These are phyloP conservation scores for Epinotia demarniana DNA, from an alignment of 2,888 invertebrate species.

Conservation along the genomic window DNA sequence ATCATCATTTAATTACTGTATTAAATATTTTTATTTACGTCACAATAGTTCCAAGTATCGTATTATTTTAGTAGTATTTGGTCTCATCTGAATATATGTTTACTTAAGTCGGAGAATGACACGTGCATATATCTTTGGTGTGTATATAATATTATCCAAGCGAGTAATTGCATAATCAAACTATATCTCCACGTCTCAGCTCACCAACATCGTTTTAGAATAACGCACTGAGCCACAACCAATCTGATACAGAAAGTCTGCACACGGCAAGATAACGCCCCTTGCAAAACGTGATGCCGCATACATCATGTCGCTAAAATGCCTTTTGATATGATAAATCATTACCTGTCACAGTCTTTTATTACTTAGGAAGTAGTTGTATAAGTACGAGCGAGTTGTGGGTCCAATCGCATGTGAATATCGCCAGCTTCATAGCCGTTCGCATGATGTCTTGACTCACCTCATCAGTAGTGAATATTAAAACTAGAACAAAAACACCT, in stretches of 20 bases:
- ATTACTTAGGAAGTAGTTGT: too few species aligned
- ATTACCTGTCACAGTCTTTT: too few species aligned
- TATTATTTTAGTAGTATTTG: too few species aligned
- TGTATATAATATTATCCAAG: background rate
- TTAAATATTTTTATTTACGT: too few species aligned
- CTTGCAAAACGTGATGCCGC: constrained; percentile 16
- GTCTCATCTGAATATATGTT: too few species aligned
- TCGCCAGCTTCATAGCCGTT: background rate
- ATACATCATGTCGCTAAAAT: constrained; percentile 6
- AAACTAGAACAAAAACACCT: background rate
- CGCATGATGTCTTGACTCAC: background rate
- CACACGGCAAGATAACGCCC: constrained; percentile 2
- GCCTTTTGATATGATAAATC: background rate
- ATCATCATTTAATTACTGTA: too few species aligned
- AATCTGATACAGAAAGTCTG: constrained; percentile 4
- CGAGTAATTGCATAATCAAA: background rate
- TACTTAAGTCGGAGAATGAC: too few species aligned
- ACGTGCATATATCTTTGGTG: too few species aligned
- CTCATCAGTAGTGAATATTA: background rate
- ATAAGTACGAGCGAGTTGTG: background rate
- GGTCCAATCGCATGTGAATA: background rate
- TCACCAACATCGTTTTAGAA: background rate
- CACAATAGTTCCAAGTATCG: too few species aligned
- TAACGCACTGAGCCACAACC: background rate
- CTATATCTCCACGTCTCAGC: background rate